Base-by-base conservation (phyloP, 1,140 invertebrate genomes). In the Gonatopus flavifemur region DNA sequence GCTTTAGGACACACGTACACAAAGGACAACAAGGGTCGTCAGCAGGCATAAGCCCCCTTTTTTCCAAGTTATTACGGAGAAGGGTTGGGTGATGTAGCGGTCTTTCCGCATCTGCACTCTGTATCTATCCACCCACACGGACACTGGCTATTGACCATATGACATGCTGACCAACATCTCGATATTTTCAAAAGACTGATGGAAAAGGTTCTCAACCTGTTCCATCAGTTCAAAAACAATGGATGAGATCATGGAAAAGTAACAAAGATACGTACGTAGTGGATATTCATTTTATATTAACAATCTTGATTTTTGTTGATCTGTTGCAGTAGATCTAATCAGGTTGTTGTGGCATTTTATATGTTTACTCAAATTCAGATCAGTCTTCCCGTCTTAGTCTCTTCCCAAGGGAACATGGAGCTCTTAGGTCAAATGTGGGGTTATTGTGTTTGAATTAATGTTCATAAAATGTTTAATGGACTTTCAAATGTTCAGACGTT, bases 81-180 rank as follows among this genome's bases (percentile, higher is more conserved):
- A 73, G 76, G 76, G 76, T 76, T 77, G 69, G 35, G 49, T 47
- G n/a, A n/a, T n/a, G n/a, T n/a, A n/a, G 40, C 42, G 57, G 35
- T 33, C 55, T 43, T 57, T 55, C 52, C 52, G 66, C 76, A 76
- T 74, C 72, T 76, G 74, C 69, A 62, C 55, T 40, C 53, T 53
- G 55, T 46, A 63, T n/a, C n/a, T n/a, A n/a, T 66, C 59, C 65
- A 67, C 69, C 69, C 70, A 58, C 66, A 55, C 59, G 66, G 59
- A 61, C 69, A 67, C 55, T 57, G 51, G 28, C 67, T 62, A 71
- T 73, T 74, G 71, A 73, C 75, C 76, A 78, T 74, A 76, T 77
- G 76, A 78, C 76, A 76, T 67, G 75, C 75, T 78, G 75, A 78
- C 76, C 76, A 77, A 77, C 64, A 76, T 77, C 49, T 46, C 45